A percentile compares a stretch with the other conserved stretches of the same genome.
phyloP scores from a whole-genome alignment of 2,888 invertebrate genomes.

The Pachliopta kotzebuea region DNA sequence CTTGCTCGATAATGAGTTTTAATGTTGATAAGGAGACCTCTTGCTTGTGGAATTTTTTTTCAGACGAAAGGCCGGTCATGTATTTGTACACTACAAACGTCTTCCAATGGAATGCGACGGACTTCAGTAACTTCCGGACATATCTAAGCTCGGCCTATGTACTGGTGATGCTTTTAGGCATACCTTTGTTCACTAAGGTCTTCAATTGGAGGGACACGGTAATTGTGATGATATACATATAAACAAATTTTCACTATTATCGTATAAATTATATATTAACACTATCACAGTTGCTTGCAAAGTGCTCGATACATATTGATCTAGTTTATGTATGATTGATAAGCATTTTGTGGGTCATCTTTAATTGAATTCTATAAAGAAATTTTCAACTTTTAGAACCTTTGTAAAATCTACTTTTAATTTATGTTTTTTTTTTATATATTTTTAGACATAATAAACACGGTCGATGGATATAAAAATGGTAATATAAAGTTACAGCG shows the following conservation, averaged over 20 bases:
- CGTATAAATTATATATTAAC: too few relatives aligned
- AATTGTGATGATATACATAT: not conserved
- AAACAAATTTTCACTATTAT: not conserved
- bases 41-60: constrained; percentile 34
- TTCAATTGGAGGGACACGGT: constrained; percentile 85
- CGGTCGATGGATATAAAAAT: too few relatives aligned
- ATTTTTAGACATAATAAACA: too few relatives aligned
- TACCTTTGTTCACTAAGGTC: constrained; percentile 85
- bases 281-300: too few relatives aligned
- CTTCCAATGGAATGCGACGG: constrained; percentile 85
- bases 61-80: constrained; percentile 88
- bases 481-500: too few relatives aligned
- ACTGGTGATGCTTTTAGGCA: constrained; percentile 84
- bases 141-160: constrained; percentile 87
- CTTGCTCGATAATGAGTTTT: not conserved
- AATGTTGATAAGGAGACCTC: not conserved
- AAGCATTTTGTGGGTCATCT: too few relatives aligned
- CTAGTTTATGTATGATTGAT: too few relatives aligned
- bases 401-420: too few relatives aligned
- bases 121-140: constrained; percentile 87
- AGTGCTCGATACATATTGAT: too few relatives aligned
- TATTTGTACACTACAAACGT: constrained; percentile 87
- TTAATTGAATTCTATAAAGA: too few relatives aligned
- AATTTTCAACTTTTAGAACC: too few relatives aligned
- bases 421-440: too few relatives aligned